A percentile compares a stretch with the other conserved stretches of the same genome.
These are phyloP conservation scores for Procambarus virginalis DNA, from an alignment of 1,140 invertebrate species.

Conservation along the genomic window DNA sequence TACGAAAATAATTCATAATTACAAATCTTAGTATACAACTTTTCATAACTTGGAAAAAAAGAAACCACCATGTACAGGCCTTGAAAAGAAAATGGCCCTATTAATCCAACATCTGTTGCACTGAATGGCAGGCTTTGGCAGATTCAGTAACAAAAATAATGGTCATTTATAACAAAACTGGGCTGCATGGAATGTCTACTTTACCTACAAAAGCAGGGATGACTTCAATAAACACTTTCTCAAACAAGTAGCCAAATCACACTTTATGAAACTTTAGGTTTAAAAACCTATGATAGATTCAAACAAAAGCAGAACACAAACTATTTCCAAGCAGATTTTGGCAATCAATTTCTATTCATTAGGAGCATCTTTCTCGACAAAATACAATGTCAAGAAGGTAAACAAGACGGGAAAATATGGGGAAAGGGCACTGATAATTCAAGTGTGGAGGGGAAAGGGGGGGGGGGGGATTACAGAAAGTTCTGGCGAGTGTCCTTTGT, in stretches of 20 bases:
- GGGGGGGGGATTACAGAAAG: constrained; percentile 6
- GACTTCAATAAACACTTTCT: constrained; percentile 53
- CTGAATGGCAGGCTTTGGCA: constrained; percentile 34
- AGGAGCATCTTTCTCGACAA: constrained; percentile 32
- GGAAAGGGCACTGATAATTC: constrained; percentile 11
- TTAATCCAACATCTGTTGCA: constrained; percentile 30
- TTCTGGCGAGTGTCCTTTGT: constrained; percentile 62
- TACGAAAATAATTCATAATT: constrained; percentile 9
- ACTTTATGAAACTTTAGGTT: constrained; percentile 44
- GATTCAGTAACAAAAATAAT: constrained; percentile 37
- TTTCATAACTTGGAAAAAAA: neutral
- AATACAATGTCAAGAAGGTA: constrained; percentile 16
- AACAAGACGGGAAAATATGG: constrained; percentile 18
- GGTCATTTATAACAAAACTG: constrained; percentile 59
- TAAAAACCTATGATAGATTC: constrained; percentile 44
- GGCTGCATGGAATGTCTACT: constrained; percentile 66
- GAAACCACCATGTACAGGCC: neutral
- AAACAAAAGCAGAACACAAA: constrained; percentile 60
- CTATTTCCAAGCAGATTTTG: constrained; percentile 41
- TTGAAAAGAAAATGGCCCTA: constrained; percentile 18
- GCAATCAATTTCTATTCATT: constrained; percentile 29
- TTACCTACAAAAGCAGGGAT: constrained; percentile 63
- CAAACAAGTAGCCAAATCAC: constrained; percentile 62
- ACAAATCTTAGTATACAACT: constrained; percentile 24
- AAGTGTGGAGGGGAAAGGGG: constrained; percentile 19